Evolutionary conservation across 2,113 vertebrate genomes (phyloP).

Genomic region (Castor canadensis): DNA sequence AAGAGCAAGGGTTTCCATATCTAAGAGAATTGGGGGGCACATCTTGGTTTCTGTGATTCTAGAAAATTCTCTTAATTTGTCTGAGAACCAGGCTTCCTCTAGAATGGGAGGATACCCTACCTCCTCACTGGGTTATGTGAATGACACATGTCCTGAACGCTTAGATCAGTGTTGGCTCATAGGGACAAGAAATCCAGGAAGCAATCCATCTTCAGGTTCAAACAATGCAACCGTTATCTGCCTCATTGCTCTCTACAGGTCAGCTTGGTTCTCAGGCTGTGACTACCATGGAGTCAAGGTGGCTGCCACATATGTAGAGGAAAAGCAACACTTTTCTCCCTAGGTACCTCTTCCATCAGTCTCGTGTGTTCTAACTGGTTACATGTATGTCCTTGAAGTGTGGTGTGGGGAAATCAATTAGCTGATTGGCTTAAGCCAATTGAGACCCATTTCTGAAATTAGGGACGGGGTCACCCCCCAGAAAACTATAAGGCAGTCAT

Average conservation of each 20-base stretch:
- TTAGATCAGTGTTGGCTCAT: neutral
- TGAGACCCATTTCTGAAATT: neutral
- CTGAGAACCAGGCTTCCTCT: neutral
- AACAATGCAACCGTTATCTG: accelerated
- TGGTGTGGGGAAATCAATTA: neutral
- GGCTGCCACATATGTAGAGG: neutral
- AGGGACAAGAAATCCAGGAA: neutral
- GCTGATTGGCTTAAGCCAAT: neutral
- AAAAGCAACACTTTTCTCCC: neutral
- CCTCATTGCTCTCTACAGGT: neutral
- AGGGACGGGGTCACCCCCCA: conserved; percentile 17
- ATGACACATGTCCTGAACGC: neutral
- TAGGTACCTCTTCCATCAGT: neutral
- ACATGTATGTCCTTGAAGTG: neutral
- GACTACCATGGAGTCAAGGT: neutral
- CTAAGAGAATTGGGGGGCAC: neutral
- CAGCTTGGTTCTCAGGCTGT: neutral
- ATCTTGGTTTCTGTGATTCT: neutral
- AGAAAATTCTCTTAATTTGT: neutral
- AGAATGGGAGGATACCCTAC: neutral
- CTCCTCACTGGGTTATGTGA: neutral
- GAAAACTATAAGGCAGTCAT: neutral
- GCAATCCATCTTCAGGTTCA: neutral
- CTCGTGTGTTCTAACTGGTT: neutral
- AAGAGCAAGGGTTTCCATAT: neutral